Conservation (phyloP, 2,888 invertebrate species). For the Steinernema hermaphroditum region DNA sequence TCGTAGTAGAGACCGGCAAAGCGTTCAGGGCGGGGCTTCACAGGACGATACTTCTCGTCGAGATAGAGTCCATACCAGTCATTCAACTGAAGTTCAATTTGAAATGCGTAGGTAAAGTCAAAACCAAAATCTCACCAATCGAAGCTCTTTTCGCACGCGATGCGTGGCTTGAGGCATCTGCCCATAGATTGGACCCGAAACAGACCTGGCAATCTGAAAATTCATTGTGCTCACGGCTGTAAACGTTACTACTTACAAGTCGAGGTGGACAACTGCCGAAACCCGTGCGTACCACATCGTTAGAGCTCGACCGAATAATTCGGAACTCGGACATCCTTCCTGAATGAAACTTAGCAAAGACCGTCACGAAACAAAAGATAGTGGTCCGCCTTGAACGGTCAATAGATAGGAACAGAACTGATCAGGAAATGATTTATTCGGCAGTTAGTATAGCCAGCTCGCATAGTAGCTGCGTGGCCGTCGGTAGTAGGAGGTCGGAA, state of each 20-base stretch:
- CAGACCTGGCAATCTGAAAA: conserved; percentile 3
- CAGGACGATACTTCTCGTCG: conserved; percentile 27
- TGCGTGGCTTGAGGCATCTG: not conserved
- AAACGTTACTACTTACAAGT: not conserved
- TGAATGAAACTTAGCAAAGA: not conserved
- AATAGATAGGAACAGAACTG: not conserved
- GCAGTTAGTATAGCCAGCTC: conserved; percentile 5
- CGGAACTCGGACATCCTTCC: conserved; percentile 15
- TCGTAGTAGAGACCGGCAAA: conserved; percentile 18
- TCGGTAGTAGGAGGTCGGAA: conserved; percentile 2
- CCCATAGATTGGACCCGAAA: conserved; percentile 21
- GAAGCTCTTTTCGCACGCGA: conserved; percentile 17
- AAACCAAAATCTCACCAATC: not conserved
- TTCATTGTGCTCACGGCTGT: too few species aligned
- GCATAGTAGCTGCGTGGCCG: conserved; percentile 1
- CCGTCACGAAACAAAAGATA: not conserved
- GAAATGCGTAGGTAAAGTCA: not conserved
- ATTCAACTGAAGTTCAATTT: conserved; percentile 1
- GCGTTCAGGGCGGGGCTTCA: not conserved
- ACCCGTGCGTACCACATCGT: conserved; percentile 22
- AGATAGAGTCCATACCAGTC: conserved; percentile 25
- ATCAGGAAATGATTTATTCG: not conserved
- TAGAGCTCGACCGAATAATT: conserved; percentile 21
- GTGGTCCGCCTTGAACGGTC: not conserved
- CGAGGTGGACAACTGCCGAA: conserved; percentile 3